Percentiles rank a stretch among this genome's conserved stretches.
These are phyloP conservation scores for Ispidina picta DNA, from an alignment of 2,797 vertebrate species.

Conservation along the genomic window DNA sequence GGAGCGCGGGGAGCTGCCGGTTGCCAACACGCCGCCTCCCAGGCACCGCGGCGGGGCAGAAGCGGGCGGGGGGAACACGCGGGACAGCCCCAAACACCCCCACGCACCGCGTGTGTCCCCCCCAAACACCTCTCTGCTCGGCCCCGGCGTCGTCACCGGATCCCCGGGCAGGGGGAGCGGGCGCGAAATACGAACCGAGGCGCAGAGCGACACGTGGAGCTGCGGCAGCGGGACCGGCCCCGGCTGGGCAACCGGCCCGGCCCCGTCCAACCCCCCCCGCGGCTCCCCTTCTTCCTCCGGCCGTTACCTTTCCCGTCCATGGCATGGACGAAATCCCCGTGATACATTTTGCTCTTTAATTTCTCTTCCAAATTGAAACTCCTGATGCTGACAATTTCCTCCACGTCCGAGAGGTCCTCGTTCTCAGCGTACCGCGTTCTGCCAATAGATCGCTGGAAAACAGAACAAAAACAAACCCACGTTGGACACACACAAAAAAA, in stretches of 20 bases:
- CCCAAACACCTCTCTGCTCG: background rate
- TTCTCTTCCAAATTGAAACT: conserved; percentile 95
- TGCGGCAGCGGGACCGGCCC: background rate
- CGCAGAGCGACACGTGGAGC: conserved; percentile 72
- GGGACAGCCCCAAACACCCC: background rate
- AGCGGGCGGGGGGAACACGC: background rate
- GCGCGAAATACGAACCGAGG: conserved; percentile 80
- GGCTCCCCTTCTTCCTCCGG: no score
- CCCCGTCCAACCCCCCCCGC: no score
- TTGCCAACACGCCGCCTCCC: background rate
- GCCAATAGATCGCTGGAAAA: conserved; percentile 88
- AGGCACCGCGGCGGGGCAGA: background rate
- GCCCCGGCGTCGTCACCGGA: conserved; percentile 74
- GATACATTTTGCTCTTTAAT: conserved; percentile 85
- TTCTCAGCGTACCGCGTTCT: conserved; percentile 94
- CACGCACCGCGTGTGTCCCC: no score
- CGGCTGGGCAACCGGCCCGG: background rate
- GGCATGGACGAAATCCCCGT: conserved; percentile 84
- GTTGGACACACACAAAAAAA: background rate
- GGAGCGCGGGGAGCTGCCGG: background rate
- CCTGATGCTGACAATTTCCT: conserved; percentile 92
- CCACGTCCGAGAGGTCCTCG: conserved; percentile 93
- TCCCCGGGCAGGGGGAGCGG: conserved; percentile 73
- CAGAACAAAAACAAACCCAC: conserved; percentile 11
- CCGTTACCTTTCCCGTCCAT: conserved; percentile 94